Conservation (phyloP, 2,113 vertebrate genomes). For the Oryzias melastigma region DNA sequence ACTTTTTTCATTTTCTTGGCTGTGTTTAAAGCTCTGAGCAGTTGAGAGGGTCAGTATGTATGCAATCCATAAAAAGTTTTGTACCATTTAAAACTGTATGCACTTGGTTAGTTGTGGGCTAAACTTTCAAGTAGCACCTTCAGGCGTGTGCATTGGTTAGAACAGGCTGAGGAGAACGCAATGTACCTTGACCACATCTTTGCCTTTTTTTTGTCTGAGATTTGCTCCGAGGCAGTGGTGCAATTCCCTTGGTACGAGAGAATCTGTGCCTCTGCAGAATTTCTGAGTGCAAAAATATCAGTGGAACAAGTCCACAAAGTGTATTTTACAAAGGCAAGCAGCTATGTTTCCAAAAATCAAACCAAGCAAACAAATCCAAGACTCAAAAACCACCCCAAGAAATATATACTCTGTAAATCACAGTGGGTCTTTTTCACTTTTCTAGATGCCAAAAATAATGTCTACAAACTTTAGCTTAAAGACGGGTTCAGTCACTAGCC, state of each 20-base stretch:
- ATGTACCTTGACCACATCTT: conserved; percentile 10
- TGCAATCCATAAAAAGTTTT: conserved; percentile 25
- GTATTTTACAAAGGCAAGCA: conserved; percentile 16
- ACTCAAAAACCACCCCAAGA: too few species aligned
- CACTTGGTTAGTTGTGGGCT: conserved; percentile 22
- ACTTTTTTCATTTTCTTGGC: conserved; percentile 25
- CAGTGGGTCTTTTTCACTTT: too few species aligned
- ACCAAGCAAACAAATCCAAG: too few species aligned
- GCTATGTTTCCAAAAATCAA: too few species aligned
- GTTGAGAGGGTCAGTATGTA: neutral
- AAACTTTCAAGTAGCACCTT: conserved; percentile 18
- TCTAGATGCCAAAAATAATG: too few species aligned
- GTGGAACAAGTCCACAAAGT: too few species aligned
- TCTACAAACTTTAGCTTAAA: too few species aligned
- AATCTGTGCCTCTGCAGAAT: conserved; percentile 17
- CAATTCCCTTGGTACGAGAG: conserved; percentile 17
- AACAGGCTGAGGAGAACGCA: conserved; percentile 17
- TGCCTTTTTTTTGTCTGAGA: conserved; percentile 14
- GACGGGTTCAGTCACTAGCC: too few species aligned
- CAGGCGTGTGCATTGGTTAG: conserved; percentile 24
- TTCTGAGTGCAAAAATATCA: conserved; percentile 11
- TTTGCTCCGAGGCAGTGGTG: conserved; percentile 22
- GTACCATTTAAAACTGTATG: conserved; percentile 22
- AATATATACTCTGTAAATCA: too few species aligned
- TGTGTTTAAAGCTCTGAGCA: conserved; percentile 12